Percentiles rank a stretch among this genome's conserved stretches.
Evolutionary conservation across 2,888 invertebrate genomes (phyloP).

Genomic region (Lasioglossum malachurum): DNA sequence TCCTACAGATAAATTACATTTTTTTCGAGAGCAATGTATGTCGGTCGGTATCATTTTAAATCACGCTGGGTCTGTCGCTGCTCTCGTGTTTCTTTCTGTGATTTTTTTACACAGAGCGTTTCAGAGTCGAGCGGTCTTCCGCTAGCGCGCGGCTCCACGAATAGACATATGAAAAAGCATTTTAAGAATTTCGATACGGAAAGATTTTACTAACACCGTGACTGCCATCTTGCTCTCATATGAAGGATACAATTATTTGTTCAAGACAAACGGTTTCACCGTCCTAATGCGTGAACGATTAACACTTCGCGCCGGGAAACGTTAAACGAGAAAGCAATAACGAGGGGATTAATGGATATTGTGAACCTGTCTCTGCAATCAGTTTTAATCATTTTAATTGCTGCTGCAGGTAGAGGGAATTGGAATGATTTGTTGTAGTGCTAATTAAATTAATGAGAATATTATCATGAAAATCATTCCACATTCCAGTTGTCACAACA

Average conservation of each 20-base stretch:
- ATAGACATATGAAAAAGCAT: neutral
- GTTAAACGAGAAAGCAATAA: neutral
- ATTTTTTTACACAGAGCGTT: neutral
- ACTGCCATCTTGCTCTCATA: neutral
- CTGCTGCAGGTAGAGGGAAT: neutral
- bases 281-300: neutral
- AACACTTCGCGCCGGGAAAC: too few species aligned
- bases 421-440: neutral
- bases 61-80: neutral
- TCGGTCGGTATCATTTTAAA: neutral
- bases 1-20: conserved; percentile 65
- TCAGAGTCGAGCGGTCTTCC: neutral
- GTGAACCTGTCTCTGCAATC: neutral
- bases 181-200: neutral
- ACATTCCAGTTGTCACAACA: neutral
- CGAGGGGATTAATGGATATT: neutral
- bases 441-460: neutral
- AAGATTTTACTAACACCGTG: neutral
- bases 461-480: neutral
- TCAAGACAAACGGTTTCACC: neutral
- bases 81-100: neutral
- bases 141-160: neutral
- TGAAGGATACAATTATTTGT: neutral
- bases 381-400: neutral
- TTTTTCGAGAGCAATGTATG: neutral